Evolutionary conservation across 2,888 invertebrate species (phyloP).

Genomic region (Phaedon cochleariae): DNA sequence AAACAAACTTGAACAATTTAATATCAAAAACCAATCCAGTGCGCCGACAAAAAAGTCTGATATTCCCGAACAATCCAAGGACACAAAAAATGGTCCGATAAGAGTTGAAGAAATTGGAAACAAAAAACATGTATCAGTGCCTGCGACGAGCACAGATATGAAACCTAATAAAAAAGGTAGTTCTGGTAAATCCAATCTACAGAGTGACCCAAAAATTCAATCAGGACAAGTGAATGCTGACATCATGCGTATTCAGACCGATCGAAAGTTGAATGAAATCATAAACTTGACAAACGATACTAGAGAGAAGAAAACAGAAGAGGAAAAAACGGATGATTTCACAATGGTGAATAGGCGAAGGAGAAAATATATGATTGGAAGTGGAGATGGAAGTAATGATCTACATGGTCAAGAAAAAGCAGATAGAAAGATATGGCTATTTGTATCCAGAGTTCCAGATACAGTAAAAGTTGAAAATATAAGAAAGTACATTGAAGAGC

Average conservation of each 20-base stretch:
- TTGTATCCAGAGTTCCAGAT: constrained; percentile 7
- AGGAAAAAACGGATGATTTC: background rate
- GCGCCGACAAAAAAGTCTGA: too few species aligned
- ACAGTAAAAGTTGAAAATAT: background rate
- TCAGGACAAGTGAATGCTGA: background rate
- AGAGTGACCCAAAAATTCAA: background rate
- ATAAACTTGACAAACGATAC: constrained; percentile 1
- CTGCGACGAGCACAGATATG: background rate
- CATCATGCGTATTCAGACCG: background rate
- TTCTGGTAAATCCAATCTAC: background rate
- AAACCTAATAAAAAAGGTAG: background rate
- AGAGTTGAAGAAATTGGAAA: background rate
- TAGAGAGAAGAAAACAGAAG: too few species aligned
- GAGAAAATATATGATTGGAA: constrained; percentile 5
- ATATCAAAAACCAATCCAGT: too few species aligned
- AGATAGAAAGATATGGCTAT: constrained; percentile 3
- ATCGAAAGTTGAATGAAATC: too few species aligned
- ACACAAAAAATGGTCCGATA: background rate
- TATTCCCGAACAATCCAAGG: background rate
- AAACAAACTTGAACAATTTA: too few species aligned
- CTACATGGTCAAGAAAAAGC: background rate
- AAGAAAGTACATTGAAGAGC: background rate
- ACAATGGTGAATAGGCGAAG: background rate
- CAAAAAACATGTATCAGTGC: background rate
- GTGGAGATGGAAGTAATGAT: background rate